Conservation (phyloP, 2,888 invertebrate species). For the Callyntrura guangdongensis region DNA sequence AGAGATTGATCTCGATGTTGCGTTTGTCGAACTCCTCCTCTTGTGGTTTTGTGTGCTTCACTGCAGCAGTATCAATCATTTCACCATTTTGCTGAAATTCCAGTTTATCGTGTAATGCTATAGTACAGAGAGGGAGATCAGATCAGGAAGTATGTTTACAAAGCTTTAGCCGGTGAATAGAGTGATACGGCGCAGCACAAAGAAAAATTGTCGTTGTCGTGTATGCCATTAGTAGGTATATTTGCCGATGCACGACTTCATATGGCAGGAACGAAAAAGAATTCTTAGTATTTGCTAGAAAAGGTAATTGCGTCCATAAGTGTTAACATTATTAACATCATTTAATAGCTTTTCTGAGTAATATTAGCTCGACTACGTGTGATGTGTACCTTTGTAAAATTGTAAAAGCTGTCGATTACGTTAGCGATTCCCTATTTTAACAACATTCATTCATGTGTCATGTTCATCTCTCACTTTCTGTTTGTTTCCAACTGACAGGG, state of each 20-base stretch:
- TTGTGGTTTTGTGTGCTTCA: not conserved
- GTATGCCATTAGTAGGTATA: too few species aligned
- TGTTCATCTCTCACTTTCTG: not conserved
- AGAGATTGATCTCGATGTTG: conserved; percentile 5
- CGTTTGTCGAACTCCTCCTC: conserved; percentile 13
- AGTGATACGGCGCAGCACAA: not conserved
- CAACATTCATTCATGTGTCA: not conserved
- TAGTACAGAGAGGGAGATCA: not conserved
- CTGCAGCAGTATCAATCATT: conserved; percentile 20
- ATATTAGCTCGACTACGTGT: too few species aligned
- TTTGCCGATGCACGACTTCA: too few species aligned
- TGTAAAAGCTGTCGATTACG: not conserved
- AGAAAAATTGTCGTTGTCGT: too few species aligned
- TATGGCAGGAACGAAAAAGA: too few species aligned
- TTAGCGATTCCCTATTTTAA: conserved; percentile 4
- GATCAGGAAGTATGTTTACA: conserved; percentile 11
- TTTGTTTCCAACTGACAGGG: not conserved
- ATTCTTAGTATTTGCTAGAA: not conserved
- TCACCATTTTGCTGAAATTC: not conserved
- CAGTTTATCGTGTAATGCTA: not conserved
- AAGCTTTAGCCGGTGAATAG: too few species aligned
- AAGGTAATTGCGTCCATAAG: not conserved
- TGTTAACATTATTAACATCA: not conserved
- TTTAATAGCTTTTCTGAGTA: not conserved
- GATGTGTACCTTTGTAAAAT: too few species aligned